Conservation (phyloP, 2,797 vertebrate species). For the Nannoperca obscura region DNA sequence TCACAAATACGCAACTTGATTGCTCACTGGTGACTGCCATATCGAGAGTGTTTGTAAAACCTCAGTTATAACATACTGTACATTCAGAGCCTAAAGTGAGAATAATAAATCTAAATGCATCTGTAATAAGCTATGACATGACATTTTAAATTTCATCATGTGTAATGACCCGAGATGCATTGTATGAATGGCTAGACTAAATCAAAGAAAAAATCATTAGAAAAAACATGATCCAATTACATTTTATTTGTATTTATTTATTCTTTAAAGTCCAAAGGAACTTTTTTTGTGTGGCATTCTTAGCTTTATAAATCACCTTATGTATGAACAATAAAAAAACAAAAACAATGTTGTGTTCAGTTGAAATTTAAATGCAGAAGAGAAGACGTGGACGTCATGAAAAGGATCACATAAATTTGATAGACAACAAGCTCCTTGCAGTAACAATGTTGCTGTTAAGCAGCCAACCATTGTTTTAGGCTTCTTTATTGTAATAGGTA, state of each 20-base stretch:
- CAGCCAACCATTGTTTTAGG: slow-evolving; percentile 11
- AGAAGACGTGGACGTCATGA: not conserved
- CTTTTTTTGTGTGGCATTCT: too few relatives aligned
- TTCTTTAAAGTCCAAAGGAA: not conserved
- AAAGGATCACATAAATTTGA: slow-evolving; percentile 18
- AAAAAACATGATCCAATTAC: not conserved
- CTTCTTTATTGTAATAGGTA: slow-evolving; percentile 16
- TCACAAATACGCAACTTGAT: slow-evolving; percentile 31
- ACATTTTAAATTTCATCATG: slow-evolving; percentile 28
- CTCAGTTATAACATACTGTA: not conserved
- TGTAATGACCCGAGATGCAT: slow-evolving; percentile 1
- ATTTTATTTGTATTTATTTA: not conserved
- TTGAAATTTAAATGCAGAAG: not conserved
- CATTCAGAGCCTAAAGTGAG: slow-evolving; percentile 16
- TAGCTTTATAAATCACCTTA: too few relatives aligned
- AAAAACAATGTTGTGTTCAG: too few relatives aligned
- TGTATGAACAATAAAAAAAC: too few relatives aligned
- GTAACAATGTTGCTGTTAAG: slow-evolving; percentile 16
- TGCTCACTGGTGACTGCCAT: slow-evolving; percentile 21
- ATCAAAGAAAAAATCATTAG: too few relatives aligned
- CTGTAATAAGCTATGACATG: slow-evolving; percentile 14
- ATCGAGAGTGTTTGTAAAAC: slow-evolving; percentile 16
- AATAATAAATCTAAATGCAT: slow-evolving; percentile 36
- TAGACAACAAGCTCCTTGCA: not conserved
- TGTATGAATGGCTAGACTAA: slow-evolving; percentile 22